Conservation (phyloP, 2,888 invertebrate genomes). For the Micoletzkya japonica region DNA sequence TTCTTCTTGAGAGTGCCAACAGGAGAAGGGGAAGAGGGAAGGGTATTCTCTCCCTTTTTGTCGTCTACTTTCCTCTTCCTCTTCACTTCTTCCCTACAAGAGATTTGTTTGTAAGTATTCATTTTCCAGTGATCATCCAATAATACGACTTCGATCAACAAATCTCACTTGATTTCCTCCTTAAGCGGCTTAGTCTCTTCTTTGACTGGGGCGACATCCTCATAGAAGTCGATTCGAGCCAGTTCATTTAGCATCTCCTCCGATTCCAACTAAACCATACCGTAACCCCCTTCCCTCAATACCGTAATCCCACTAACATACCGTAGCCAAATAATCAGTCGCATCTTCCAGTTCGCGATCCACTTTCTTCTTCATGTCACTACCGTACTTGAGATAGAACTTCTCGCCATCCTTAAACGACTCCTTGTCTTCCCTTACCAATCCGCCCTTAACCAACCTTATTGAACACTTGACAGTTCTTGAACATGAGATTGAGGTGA, state of each 20-base stretch:
- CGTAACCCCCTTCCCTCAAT: too few species aligned
- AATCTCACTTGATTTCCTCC: neutral
- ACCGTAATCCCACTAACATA: too few species aligned
- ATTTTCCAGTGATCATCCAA: neutral
- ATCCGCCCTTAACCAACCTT: neutral
- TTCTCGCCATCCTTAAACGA: neutral
- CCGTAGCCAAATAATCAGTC: too few species aligned
- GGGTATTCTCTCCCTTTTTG: neutral
- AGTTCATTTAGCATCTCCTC: neutral
- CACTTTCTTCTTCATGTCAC: neutral
- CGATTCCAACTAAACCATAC: neutral
- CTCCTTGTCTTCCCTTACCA: neutral
- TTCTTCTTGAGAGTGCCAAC: neutral
- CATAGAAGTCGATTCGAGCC: neutral
- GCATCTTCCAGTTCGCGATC: neutral
- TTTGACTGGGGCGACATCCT: too few species aligned
- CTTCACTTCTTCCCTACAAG: neutral
- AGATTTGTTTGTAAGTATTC: too few species aligned
- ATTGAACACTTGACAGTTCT: constrained; percentile 8
- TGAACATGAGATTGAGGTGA: constrained; percentile 19
- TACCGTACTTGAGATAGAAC: neutral
- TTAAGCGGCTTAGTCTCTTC: neutral
- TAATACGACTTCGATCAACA: neutral
- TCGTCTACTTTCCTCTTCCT: neutral
- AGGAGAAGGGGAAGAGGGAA: neutral